A percentile compares a stretch with the other conserved stretches of the same genome.
phyloP scores from a whole-genome alignment of 2,888 invertebrate genomes.

The Esperia sulphurella region DNA sequence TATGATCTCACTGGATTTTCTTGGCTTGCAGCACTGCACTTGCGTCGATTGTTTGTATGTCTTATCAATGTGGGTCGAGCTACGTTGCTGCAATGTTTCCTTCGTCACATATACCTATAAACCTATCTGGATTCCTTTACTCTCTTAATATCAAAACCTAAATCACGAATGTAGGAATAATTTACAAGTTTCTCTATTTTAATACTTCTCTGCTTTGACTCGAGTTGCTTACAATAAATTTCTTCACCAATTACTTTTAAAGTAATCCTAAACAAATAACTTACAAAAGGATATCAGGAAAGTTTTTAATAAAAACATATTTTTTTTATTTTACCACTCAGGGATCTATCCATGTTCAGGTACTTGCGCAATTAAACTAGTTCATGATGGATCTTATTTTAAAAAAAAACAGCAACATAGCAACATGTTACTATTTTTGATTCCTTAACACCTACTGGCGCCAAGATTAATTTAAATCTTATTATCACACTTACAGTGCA shows the following conservation, averaged over 20 bases:
- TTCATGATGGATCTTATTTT: no score
- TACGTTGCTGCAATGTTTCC: constrained; percentile 60
- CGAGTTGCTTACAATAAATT: no score
- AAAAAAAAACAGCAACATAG: no score
- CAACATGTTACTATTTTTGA: neutral
- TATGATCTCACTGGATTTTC: constrained; percentile 39
- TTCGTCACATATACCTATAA: constrained; percentile 5
- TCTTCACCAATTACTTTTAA: no score
- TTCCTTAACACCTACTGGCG: constrained; percentile 7
- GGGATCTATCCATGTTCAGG: no score
- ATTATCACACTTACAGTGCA: constrained; percentile 29
- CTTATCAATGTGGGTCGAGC: constrained; percentile 69
- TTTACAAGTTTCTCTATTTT: no score
- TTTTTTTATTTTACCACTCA: no score
- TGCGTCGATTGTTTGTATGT: constrained; percentile 40
- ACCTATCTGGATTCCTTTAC: neutral
- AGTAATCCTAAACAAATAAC: no score
- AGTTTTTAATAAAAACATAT: no score
- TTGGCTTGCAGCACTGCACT: constrained; percentile 23
- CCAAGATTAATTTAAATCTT: constrained; percentile 19
- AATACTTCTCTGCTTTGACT: no score
- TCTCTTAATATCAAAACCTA: neutral
- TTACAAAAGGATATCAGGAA: no score
- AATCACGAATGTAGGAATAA: neutral
- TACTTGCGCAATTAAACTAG: no score